Evolutionary conservation across 2,888 invertebrate genomes (phyloP).

Genomic region (Leptinotarsa haldemani): DNA sequence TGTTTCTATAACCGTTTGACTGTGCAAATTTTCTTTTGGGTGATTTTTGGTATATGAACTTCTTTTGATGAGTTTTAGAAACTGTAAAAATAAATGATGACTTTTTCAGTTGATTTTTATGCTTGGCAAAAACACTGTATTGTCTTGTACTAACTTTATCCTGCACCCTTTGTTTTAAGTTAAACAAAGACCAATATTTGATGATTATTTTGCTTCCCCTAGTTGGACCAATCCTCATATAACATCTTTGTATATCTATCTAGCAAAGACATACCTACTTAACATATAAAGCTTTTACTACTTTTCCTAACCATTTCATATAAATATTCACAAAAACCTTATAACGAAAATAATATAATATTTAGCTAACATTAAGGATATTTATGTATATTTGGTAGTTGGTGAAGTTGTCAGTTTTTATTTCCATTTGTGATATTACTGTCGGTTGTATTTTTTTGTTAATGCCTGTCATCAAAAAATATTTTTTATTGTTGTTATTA

Average conservation of each 20-base stretch:
- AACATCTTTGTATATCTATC: slow-evolving; percentile 21
- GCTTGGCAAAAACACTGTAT: no score
- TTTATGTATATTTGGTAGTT: slow-evolving; percentile 10
- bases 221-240: slow-evolving; percentile 41
- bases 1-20: no score
- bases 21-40: no score
- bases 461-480: slow-evolving; percentile 1
- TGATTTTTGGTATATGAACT: no score
- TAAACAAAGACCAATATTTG: slow-evolving; percentile 11
- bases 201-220: slow-evolving; percentile 37
- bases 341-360: slow-evolving; percentile 13
- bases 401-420: slow-evolving; percentile 8
- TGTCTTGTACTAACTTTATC: no score
- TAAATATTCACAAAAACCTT: slow-evolving; percentile 13
- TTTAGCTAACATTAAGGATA: not conserved
- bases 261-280: slow-evolving; percentile 8
- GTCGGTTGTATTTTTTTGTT: not conserved
- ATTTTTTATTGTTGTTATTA: slow-evolving; percentile 39
- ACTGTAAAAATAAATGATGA: no score
- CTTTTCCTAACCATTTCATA: slow-evolving; percentile 47
- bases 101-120: no score
- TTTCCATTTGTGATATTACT: not conserved
- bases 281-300: slow-evolving; percentile 44
- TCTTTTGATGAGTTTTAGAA: no score
- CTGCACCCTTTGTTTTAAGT: not conserved